phyloP scores from a whole-genome alignment of 2,113 vertebrate genomes.

The Perca schrenkii region DNA sequence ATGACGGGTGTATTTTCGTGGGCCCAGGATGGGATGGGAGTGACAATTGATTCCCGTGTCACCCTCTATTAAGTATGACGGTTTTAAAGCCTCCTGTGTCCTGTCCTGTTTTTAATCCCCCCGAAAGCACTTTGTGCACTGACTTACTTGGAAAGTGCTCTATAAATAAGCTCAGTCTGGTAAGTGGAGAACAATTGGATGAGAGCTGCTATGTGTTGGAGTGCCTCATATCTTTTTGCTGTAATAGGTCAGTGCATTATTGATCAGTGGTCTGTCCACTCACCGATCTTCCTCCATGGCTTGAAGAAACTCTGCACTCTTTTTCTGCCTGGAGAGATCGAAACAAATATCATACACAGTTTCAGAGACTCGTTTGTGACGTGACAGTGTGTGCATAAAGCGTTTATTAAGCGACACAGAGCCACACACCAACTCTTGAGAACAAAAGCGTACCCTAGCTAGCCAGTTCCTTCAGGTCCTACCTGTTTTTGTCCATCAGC shows the following conservation, averaged over 20 bases:
- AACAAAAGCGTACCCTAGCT: not conserved
- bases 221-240: not conserved
- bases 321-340: constrained; percentile 87
- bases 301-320: constrained; percentile 91
- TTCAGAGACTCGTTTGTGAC: not conserved
- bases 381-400: not conserved
- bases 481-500: constrained; percentile 91
- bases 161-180: constrained; percentile 14
- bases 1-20: too few species aligned
- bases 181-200: constrained; percentile 28
- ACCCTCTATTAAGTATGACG: too few species aligned
- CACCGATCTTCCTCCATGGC: constrained; percentile 94
- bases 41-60: too few species aligned
- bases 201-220: not conserved
- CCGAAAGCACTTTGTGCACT: constrained; percentile 20
- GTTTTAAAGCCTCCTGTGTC: not conserved
- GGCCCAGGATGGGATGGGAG: too few species aligned
- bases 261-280: constrained; percentile 53
- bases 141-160: constrained; percentile 10
- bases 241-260: not conserved
- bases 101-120: not conserved
- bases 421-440: not conserved
- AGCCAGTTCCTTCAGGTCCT: not conserved
- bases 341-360: not conserved
- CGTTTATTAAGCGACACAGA: not conserved